Evolutionary conservation across 1,140 invertebrate genomes (phyloP).

Genomic region (Ectropis grisescens): DNA sequence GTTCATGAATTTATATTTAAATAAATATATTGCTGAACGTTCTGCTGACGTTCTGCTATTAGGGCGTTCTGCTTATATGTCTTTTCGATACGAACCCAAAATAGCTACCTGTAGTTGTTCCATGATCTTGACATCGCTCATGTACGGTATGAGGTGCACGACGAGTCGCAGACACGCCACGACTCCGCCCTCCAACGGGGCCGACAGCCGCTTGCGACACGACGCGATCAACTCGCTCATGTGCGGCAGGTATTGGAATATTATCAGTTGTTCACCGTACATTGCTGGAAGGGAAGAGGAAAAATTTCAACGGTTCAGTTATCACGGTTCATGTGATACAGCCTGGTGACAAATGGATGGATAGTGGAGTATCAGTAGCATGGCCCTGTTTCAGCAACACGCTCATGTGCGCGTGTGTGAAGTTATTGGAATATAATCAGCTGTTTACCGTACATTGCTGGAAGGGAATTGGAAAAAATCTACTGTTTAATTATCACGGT

Average conservation of each 20-base stretch:
- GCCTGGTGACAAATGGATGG: too few species aligned
- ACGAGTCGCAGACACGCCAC: constrained; percentile 88
- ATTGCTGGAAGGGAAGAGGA: constrained; percentile 72
- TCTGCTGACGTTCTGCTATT: too few species aligned
- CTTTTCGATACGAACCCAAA: too few species aligned
- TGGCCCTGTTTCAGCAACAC: too few species aligned
- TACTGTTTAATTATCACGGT: too few species aligned
- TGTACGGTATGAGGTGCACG: constrained; percentile 83
- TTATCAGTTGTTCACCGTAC: constrained; percentile 94
- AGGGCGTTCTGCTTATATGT: too few species aligned
- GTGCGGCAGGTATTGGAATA: constrained; percentile 95
- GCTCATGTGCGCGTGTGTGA: constrained; percentile 89
- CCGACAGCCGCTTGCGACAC: constrained; percentile 83
- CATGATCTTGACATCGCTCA: constrained; percentile 90
- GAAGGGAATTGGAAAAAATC: constrained; percentile 20
- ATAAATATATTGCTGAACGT: too few species aligned
- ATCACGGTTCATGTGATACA: too few species aligned
- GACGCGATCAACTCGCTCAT: constrained; percentile 86
- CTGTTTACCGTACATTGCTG: constrained; percentile 92
- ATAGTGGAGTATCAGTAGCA: too few species aligned
- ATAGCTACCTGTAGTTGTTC: constrained; percentile 82
- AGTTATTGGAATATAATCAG: constrained; percentile 95
- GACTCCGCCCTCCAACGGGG: constrained; percentile 89
- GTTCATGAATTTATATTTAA: too few species aligned
- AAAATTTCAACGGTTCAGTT: too few species aligned